These are phyloP conservation scores for Ardeotis arabs DNA, from an alignment of 2,113 vertebrate species.

Conservation along the genomic window DNA sequence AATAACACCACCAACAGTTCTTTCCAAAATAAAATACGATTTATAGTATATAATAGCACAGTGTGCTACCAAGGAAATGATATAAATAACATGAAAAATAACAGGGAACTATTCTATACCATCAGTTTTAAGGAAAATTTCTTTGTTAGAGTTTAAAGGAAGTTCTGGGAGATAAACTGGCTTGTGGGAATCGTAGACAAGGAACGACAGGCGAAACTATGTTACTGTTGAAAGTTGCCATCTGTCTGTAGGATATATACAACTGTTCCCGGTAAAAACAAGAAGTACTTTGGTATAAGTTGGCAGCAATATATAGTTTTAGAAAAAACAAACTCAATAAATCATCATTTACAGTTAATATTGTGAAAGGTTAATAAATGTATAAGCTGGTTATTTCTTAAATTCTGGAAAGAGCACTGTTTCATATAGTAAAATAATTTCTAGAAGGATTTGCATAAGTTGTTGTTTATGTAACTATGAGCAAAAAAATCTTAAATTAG, in stretches of 20 bases:
- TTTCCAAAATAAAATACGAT: slow-evolving; percentile 13
- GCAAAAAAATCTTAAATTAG: neutral
- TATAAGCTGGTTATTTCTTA: neutral
- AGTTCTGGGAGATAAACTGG: neutral
- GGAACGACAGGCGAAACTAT: neutral
- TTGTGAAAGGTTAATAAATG: neutral
- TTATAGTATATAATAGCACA: slow-evolving; percentile 8
- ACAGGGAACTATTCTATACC: neutral
- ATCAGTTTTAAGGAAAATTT: neutral
- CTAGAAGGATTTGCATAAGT: neutral
- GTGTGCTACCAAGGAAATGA: neutral
- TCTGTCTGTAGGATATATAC: neutral
- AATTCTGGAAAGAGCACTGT: neutral
- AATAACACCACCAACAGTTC: slow-evolving; percentile 16
- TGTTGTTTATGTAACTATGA: neutral
- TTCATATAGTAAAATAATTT: neutral
- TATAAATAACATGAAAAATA: slow-evolving; percentile 29
- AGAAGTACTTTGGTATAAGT: neutral
- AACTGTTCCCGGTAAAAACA: neutral
- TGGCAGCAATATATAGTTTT: neutral
- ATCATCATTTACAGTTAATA: neutral
- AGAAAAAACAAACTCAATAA: neutral
- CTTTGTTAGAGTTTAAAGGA: neutral
- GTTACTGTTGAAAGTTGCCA: neutral
- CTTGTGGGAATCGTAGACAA: neutral